These are phyloP conservation scores for Neotoma lepida DNA, from an alignment of 2,113 vertebrate genomes.

Conservation along the genomic window DNA sequence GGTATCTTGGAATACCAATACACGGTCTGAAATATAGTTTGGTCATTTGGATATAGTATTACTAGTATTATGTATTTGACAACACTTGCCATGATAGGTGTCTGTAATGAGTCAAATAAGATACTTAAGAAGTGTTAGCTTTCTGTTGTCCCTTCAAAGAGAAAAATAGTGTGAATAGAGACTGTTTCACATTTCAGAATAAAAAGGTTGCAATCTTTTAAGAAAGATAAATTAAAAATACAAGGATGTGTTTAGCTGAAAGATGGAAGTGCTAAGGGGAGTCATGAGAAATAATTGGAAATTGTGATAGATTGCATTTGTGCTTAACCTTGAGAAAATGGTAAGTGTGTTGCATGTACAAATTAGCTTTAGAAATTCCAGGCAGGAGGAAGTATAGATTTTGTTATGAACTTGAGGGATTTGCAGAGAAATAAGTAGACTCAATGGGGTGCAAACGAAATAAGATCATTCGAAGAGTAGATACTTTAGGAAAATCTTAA, in stretches of 20 bases:
- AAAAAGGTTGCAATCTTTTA: not conserved
- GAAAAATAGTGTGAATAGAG: conserved; percentile 33
- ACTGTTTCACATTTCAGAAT: not conserved
- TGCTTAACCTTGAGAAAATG: not conserved
- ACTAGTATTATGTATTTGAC: conserved; percentile 22
- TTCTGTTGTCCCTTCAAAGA: not conserved
- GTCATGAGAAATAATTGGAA: not conserved
- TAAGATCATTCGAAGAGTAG: not conserved
- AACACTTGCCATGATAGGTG: not conserved
- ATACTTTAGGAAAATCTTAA: not conserved
- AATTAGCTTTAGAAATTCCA: not conserved
- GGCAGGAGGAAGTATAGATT: not conserved
- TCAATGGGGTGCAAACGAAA: not conserved
- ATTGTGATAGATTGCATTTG: not conserved
- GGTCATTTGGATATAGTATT: not conserved
- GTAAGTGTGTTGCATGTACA: not conserved
- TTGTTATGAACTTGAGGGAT: not conserved
- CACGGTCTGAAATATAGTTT: conserved; percentile 30
- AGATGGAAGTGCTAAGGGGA: not conserved
- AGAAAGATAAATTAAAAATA: not conserved
- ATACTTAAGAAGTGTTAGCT: conserved; percentile 57
- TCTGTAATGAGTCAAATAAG: conserved; percentile 58
- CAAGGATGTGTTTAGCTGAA: not conserved
- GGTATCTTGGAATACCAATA: not conserved
- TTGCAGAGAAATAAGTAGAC: not conserved